Percentiles rank a stretch among this genome's conserved stretches.
Conservation (phyloP, 2,113 vertebrate species). For the Poeciliopsis occidentalis region DNA sequence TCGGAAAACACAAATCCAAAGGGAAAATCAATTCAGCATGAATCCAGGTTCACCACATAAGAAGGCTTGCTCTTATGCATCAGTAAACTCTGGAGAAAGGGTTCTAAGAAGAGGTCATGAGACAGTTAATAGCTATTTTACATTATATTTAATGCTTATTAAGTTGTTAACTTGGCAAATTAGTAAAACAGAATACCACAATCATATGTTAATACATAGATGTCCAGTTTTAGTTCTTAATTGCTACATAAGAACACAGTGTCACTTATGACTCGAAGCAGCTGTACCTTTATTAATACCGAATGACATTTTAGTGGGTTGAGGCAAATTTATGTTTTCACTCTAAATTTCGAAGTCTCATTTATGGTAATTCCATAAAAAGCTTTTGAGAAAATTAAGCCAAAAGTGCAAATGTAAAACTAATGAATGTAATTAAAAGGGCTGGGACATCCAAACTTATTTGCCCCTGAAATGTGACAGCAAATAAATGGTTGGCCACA, state of each 20-base stretch:
- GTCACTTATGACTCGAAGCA: not conserved
- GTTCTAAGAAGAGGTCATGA: conserved; percentile 20
- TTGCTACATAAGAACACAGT: not conserved
- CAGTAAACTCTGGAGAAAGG: conserved; percentile 8
- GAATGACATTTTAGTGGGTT: not conserved
- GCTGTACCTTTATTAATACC: not conserved
- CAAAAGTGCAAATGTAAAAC: not conserved
- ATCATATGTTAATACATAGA: conserved; percentile 23
- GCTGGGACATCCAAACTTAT: not conserved
- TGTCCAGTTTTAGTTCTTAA: conserved; percentile 28
- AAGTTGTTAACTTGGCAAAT: conserved; percentile 47
- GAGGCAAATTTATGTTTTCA: not conserved
- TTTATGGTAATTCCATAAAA: not conserved
- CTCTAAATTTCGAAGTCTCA: not conserved
- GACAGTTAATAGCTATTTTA: conserved; percentile 1
- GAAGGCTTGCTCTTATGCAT: not conserved
- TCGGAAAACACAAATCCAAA: conserved; percentile 2
- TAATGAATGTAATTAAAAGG: not conserved
- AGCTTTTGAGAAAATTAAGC: not conserved
- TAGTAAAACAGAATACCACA: not conserved
- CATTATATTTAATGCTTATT: conserved; percentile 35
- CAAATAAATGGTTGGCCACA: not conserved
- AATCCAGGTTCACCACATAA: not conserved
- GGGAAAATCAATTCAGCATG: not conserved
- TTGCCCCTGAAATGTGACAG: not conserved